A percentile compares a stretch with the other conserved stretches of the same genome.
phyloP scores from a whole-genome alignment of 2,888 invertebrate genomes.

The Portevinia maculata region DNA sequence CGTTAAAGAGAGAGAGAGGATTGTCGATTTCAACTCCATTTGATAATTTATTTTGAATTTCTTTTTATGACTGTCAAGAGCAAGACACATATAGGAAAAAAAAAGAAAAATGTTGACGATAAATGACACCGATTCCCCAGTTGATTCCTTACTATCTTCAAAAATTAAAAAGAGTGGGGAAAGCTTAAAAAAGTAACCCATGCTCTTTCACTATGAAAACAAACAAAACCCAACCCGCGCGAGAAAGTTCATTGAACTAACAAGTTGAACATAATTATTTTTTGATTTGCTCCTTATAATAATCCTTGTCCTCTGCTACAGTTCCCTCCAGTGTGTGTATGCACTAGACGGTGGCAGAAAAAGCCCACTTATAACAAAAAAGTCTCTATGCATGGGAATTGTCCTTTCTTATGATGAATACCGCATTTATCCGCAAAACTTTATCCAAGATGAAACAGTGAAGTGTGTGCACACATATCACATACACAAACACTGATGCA shows the following conservation, averaged over 20 bases:
- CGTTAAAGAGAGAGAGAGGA: too few relatives aligned
- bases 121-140: too few relatives aligned
- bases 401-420: slow-evolving; percentile 63
- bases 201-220: background rate
- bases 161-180: too few relatives aligned
- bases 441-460: slow-evolving; percentile 39
- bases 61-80: too few relatives aligned
- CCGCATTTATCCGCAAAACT: slow-evolving; percentile 55
- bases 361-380: slow-evolving; percentile 12
- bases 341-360: slow-evolving; percentile 33
- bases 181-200: background rate
- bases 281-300: slow-evolving; percentile 43
- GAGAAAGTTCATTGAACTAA: slow-evolving; percentile 60
- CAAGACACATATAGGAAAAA: too few relatives aligned
- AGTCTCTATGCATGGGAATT: slow-evolving; percentile 61
- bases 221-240: background rate
- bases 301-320: slow-evolving; percentile 31
- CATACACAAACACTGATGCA: slow-evolving; percentile 33
- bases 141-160: too few relatives aligned
- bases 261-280: slow-evolving; percentile 61
- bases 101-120: too few relatives aligned
- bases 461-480: too few relatives aligned
- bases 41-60: too few relatives aligned
- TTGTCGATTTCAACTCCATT: too few relatives aligned
- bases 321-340: background rate